A percentile compares a stretch with the other conserved stretches of the same genome.
phyloP scores from a whole-genome alignment of 2,888 invertebrate species.

The Trachelus iudaicus region DNA sequence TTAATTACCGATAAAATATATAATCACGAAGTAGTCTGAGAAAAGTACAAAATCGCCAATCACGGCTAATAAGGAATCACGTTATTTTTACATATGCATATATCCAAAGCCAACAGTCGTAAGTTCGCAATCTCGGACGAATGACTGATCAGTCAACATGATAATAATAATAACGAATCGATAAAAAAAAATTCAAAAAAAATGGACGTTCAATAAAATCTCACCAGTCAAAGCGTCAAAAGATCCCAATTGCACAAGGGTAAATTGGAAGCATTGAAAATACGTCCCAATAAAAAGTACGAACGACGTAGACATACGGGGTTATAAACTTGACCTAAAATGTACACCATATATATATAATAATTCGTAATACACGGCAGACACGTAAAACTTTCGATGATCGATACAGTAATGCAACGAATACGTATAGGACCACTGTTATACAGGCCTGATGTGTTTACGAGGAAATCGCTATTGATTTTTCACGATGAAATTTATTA shows the following conservation, averaged over 20 bases:
- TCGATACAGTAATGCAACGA: background rate
- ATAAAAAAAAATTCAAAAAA: background rate
- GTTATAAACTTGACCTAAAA: background rate
- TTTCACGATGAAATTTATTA: background rate
- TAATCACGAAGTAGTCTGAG: background rate
- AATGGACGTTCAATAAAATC: no score
- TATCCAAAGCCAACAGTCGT: background rate
- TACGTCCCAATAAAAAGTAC: background rate
- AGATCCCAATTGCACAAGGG: no score
- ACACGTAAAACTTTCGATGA: background rate
- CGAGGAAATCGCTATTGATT: background rate
- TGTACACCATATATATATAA: background rate
- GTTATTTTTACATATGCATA: background rate
- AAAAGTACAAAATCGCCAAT: background rate
- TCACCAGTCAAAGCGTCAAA: no score
- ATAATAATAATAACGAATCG: background rate
- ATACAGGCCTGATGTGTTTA: background rate
- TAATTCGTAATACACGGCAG: background rate
- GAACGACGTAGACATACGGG: background rate
- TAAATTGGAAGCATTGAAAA: no score
- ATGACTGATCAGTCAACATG: background rate
- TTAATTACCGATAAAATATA: background rate
- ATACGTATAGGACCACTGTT: background rate
- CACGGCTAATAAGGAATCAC: background rate
- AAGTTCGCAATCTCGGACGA: background rate